These are phyloP conservation scores for Sebastiscus albofasciatus DNA, from an alignment of 2,797 vertebrate species.

Conservation along the genomic window DNA sequence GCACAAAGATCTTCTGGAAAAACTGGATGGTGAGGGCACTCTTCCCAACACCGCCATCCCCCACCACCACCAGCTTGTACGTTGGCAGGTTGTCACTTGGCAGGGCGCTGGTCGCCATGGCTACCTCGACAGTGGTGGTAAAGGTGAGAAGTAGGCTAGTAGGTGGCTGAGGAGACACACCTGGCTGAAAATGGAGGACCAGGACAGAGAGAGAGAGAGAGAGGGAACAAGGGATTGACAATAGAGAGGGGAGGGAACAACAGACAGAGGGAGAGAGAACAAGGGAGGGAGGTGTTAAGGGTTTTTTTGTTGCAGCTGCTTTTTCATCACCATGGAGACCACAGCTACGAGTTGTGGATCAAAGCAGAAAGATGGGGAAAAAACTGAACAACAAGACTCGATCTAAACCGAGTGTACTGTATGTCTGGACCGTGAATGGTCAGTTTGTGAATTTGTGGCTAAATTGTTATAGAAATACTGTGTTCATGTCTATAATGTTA, in stretches of 20 bases:
- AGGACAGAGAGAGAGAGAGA: not conserved
- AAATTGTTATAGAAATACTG: no score
- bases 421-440: no score
- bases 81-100: conserved; percentile 98
- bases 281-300: conserved; percentile 35
- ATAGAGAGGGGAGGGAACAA: not conserved
- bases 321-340: conserved; percentile 62
- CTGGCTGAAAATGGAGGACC: conserved; percentile 42
- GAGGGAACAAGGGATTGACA: not conserved
- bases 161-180: conserved; percentile 58
- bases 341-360: conserved; percentile 30
- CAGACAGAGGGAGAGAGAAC: not conserved
- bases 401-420: accelerated
- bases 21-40: conserved; percentile 99
- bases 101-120: conserved; percentile 95
- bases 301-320: conserved; percentile 41
- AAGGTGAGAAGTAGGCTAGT: conserved; percentile 56
- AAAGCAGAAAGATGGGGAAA: conserved; percentile 21
- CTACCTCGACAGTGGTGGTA: conserved; percentile 55
- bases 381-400: not conserved
- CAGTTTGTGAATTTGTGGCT: no score
- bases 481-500: no score
- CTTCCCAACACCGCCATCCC: conserved; percentile 97
- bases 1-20: conserved; percentile 99
- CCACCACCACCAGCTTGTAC: conserved; percentile 98